phyloP scores from a whole-genome alignment of 1,140 invertebrate species.

The Hydropsyche tenuis region DNA sequence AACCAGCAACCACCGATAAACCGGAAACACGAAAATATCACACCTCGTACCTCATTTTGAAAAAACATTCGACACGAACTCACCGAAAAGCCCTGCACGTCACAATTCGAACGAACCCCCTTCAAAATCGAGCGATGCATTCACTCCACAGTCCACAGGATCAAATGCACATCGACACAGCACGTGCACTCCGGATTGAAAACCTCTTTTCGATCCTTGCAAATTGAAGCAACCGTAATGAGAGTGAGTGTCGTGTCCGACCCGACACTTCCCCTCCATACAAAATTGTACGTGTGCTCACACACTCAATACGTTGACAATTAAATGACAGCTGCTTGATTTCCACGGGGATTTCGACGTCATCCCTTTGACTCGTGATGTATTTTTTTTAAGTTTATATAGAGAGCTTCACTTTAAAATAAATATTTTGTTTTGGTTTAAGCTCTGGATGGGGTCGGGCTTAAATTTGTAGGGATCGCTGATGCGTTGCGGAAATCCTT shows the following conservation, averaged over 20 bases:
- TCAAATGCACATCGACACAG: not conserved
- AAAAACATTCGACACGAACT: too few relatives aligned
- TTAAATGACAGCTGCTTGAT: constrained; percentile 32
- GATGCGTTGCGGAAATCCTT: not conserved
- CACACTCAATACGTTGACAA: constrained; percentile 24
- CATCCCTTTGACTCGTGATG: not conserved
- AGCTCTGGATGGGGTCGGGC: not conserved
- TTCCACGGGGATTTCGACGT: constrained; percentile 25
- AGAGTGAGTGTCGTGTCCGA: not conserved
- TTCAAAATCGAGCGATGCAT: constrained; percentile 1
- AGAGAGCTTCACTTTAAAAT: not conserved
- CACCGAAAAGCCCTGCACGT: not conserved
- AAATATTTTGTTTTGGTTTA: constrained; percentile 3
- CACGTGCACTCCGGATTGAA: not conserved
- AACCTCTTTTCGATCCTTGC: not conserved
- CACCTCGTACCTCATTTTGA: too few relatives aligned
- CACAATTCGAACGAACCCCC: not conserved
- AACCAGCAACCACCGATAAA: too few relatives aligned
- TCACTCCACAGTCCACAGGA: not conserved
- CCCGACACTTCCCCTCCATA: not conserved
- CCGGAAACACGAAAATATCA: too few relatives aligned
- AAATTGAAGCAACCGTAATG: constrained; percentile 6
- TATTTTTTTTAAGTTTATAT: not conserved
- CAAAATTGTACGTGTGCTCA: too few relatives aligned
- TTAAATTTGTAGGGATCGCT: not conserved